Evolutionary conservation across 2,797 vertebrate genomes (phyloP).

Genomic region (Trachops cirrhosus): DNA sequence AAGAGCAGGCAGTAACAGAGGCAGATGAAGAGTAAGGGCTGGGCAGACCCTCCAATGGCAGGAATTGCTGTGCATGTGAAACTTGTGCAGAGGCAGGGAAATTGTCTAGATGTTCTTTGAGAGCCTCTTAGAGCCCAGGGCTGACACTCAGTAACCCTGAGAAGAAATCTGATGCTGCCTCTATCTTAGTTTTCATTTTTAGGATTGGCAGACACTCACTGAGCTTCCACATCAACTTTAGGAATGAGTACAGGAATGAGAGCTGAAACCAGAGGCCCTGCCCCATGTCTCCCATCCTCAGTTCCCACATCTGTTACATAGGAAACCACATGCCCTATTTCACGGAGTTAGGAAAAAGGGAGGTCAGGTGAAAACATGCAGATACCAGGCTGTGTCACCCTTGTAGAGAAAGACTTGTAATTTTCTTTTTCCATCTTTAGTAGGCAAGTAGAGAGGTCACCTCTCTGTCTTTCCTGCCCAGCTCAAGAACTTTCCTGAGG

Average conservation of each 20-base stretch:
- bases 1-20: not conserved
- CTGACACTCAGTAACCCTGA: not conserved
- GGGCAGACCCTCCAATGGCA: not conserved
- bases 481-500: not conserved
- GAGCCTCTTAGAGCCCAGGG: not conserved
- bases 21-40: not conserved
- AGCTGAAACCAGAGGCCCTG: not conserved
- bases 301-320: not conserved
- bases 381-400: not conserved
- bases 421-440: not conserved
- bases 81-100: not conserved
- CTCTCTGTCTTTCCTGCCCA: not conserved
- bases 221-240: not conserved
- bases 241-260: not conserved
- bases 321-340: not conserved
- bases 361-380: not conserved
- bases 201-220: fast-evolving
- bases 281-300: not conserved
- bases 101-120: no score
- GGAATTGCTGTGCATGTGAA: not conserved
- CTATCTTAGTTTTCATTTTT: not conserved
- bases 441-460: not conserved
- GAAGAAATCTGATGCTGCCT: not conserved
- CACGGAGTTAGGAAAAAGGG: no score
- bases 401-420: not conserved